Evolutionary conservation across 2,113 vertebrate genomes (phyloP).

Genomic region (Protomyctophum bolini): DNA sequence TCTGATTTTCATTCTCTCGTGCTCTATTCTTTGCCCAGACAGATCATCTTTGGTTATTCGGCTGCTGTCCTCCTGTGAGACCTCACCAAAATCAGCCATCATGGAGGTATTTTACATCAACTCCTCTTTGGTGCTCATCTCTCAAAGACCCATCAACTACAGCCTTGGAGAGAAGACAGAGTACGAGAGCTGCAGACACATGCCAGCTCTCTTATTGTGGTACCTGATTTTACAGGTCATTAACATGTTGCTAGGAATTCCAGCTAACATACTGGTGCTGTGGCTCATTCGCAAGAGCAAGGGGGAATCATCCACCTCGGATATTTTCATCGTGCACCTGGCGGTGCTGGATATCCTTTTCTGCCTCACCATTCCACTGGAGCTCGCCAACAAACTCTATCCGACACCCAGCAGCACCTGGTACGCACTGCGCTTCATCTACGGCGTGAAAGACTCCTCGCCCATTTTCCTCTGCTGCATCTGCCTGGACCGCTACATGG

Average conservation of each 20-base stretch:
- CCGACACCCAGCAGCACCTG: conserved; percentile 61
- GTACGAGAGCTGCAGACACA: conserved; percentile 62
- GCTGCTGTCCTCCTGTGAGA: not conserved
- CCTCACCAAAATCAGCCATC: not conserved
- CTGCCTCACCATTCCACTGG: conserved; percentile 74
- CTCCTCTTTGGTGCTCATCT: conserved; percentile 50
- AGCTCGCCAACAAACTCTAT: conserved; percentile 70
- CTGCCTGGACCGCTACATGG: conserved; percentile 80
- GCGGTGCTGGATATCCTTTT: conserved; percentile 74
- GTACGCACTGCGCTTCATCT: conserved; percentile 77
- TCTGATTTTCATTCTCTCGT: too few species aligned
- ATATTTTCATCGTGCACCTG: conserved; percentile 77
- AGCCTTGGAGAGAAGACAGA: conserved; percentile 32
- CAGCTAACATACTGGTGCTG: conserved; percentile 76
- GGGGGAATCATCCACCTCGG: conserved; percentile 73
- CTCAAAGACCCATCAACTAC: conserved; percentile 52
- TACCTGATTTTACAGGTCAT: conserved; percentile 75
- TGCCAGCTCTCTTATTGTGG: conserved; percentile 68
- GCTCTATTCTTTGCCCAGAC: conserved; percentile 5
- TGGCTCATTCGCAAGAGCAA: conserved; percentile 78
- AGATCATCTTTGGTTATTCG: conserved; percentile 20
- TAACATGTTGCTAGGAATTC: conserved; percentile 82
- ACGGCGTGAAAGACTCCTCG: conserved; percentile 75
- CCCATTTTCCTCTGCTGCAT: conserved; percentile 79
- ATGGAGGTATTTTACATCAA: conserved; percentile 61